A percentile compares a stretch with the other conserved stretches of the same genome.
phyloP scores from a whole-genome alignment of 2,113 vertebrate species.

The Anguilla japonica region DNA sequence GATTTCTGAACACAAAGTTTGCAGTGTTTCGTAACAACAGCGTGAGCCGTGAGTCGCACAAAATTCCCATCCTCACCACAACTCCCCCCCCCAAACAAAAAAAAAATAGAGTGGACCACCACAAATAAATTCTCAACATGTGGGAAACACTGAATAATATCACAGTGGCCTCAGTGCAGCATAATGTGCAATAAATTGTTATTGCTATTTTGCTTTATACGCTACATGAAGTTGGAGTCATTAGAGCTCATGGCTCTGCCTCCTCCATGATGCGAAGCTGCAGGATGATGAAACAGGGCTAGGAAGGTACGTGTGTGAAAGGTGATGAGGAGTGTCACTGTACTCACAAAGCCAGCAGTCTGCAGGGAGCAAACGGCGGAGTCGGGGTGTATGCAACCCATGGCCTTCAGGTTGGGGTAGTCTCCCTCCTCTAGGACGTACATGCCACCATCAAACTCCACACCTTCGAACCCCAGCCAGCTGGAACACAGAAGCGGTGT shows the following conservation, averaged over 20 bases:
- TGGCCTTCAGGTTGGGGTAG: slow-evolving; percentile 79
- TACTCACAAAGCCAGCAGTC: slow-evolving; percentile 83
- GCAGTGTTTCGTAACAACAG: too few species aligned
- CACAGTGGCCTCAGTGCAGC: neutral
- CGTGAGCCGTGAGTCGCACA: too few species aligned
- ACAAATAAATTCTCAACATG: too few species aligned
- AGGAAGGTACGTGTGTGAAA: too few species aligned
- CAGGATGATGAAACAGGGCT: neutral
- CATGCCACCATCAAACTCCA: slow-evolving; percentile 78
- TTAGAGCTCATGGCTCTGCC: neutral
- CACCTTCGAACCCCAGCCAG: slow-evolving; percentile 82
- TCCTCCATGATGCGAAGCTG: neutral
- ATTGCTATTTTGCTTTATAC: neutral
- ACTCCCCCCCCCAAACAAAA: too few species aligned
- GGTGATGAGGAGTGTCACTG: neutral
- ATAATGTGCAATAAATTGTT: neutral
- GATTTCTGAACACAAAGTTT: too few species aligned
- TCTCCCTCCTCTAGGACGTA: slow-evolving; percentile 86
- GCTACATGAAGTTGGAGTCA: neutral
- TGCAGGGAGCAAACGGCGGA: slow-evolving; percentile 76
- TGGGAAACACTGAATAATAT: neutral
- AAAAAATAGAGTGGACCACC: too few species aligned
- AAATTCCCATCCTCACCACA: too few species aligned
- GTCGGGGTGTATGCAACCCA: slow-evolving; percentile 75
- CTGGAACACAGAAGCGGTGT: slow-evolving; percentile 53